Base-by-base conservation (phyloP, 2,888 invertebrate species). In the Zonitis immaculata region DNA sequence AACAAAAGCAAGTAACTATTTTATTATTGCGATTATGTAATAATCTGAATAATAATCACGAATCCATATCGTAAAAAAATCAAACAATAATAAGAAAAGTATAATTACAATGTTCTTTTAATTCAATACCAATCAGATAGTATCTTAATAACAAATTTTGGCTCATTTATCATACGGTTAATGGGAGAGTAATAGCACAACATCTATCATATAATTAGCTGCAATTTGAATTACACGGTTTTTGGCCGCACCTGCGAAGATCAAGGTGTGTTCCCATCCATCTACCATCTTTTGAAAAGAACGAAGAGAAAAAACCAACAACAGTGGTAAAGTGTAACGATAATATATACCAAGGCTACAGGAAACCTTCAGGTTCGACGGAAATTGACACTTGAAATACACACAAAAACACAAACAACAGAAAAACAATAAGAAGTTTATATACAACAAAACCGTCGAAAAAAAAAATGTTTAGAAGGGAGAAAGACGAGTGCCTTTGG, bases 191-290 rank as follows among this genome's bases (percentile, higher is more conserved):
- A 63, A 68, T 66, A 67, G 62, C 51, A 62, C 54, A 65, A 61
- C 66, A 66, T 66, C 65, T 63, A 66, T 66, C 64, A 63, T 68
- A 65, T 70, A 69, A 70, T 70, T 69, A 69, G 61, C 64, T 61
- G 65, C 66, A 66, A 66, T 69, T 69, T 65, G 66, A 70, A 68
- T 70, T 69, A 67, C 64, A 70, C 66, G 68, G 66, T 68, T 69
- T 67, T 68, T 65, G 66, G 67, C 68, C 69, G 66, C 70, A 68
- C 70, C 70, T 69, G 70, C 68, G 62, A 64, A 65, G 60, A 61
- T 60, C 63, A 67, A 64, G 63, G 64, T 61, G 62, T 63, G 64
- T 63, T 61, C 58, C 56, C 62, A 58, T 61, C 58, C 60, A 62
- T 61, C 65, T 61, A 62, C 62, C 57, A 59, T 59, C 61, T 39